Base-by-base conservation (phyloP, 2,888 invertebrate species). In the Chymomyza fuscimana region DNA sequence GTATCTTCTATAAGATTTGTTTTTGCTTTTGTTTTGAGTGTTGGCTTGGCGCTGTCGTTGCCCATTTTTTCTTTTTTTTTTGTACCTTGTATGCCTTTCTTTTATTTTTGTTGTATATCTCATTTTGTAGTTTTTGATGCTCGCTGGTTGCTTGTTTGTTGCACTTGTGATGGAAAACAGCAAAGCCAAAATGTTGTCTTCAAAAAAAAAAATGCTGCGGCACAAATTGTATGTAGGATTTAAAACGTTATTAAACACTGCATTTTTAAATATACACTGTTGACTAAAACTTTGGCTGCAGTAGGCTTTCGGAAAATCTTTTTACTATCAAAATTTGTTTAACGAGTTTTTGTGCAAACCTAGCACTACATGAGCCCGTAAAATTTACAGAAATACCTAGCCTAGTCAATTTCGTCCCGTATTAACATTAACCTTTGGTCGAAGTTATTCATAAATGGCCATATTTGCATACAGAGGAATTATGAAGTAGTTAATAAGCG, bases 81-180 rank as follows among this genome's bases (percentile, higher is more conserved):
- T 61, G 22, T 52, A 19, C 52, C 54, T 22, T 51, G 36, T 51
- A 54, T 63, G 65, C 58, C 64, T 65, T 68, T 63, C 29, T 63
- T 60, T 32, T 29, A 22, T 46, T 56, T 29, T 50, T 32, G 56
- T 25, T 62, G 63, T 63, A 54, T 19, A 64, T 51, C 36, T 22
- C 50, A 19, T 64, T 46, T 64, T 29, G 72, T 72, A 59, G 66
- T 25, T 73, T 73, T 65, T 73, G 68, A 67, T 73, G 69, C 16
- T 73, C 68, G 58, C 62, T 73, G 67, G 62, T 67, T 72, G 72
- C 72, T 69, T 6, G 5, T 82, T 73, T 75, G 78, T 72, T 54
- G 54, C 54, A 54, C 54, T 54, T 54, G 25, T 25, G 25, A 25
- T 25, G 51, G 7, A 54, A n/a, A 54, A 5, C 40, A 46, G 40